A percentile compares a stretch with the other conserved stretches of the same genome.
These are phyloP conservation scores for Parnassius mnemosyne DNA, from an alignment of 2,888 invertebrate genomes.

Conservation along the genomic window DNA sequence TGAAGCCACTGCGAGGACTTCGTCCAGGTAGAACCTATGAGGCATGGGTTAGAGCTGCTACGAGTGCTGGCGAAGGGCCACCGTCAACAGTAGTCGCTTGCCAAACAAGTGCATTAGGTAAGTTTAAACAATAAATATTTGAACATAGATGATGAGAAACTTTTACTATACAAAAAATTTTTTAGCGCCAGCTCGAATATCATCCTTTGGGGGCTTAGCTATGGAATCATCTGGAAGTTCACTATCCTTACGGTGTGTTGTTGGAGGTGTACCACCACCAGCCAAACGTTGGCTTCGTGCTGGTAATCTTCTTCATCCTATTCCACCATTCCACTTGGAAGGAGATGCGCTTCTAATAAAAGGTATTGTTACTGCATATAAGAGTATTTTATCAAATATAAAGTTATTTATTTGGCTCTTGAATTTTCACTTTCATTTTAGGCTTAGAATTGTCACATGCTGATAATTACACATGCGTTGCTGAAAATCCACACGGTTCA, in stretches of 20 bases:
- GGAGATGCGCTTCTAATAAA: constrained; percentile 85
- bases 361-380: constrained; percentile 60
- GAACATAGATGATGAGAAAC: too few species aligned
- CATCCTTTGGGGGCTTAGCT: constrained; percentile 89
- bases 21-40: constrained; percentile 88
- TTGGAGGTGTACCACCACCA: constrained; percentile 88
- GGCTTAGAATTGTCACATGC: constrained; percentile 85
- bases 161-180: neutral
- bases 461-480: constrained; percentile 90
- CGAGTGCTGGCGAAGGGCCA: constrained; percentile 85
- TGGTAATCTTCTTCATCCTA: constrained; percentile 82
- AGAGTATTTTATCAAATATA: neutral
- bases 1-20: constrained; percentile 84
- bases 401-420: constrained; percentile 14
- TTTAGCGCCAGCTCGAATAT: constrained; percentile 91
- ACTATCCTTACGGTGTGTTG: constrained; percentile 85
- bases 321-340: constrained; percentile 83
- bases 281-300: constrained; percentile 87
- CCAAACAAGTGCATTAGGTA: constrained; percentile 71
- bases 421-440: constrained; percentile 42
- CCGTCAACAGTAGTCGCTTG: constrained; percentile 68
- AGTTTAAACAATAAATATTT: too few species aligned
- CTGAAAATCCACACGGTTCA: constrained; percentile 90
- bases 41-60: constrained; percentile 92
- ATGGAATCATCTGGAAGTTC: constrained; percentile 85